Percentiles rank a stretch among this genome's conserved stretches.
Conservation (phyloP, 2,888 invertebrate genomes). For the Chalcis sispes region DNA sequence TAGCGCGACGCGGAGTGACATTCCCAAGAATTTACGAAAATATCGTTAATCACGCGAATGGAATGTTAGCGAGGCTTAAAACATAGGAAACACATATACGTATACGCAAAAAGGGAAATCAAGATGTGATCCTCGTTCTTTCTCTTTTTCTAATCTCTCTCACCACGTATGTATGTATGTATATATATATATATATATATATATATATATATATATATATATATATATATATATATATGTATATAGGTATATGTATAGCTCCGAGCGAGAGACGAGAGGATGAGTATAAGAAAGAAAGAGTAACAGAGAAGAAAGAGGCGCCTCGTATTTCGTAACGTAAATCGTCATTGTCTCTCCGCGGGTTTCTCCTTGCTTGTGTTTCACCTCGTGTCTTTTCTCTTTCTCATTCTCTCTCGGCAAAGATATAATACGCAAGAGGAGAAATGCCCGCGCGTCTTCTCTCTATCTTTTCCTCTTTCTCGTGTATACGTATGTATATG, state of each 20-base stretch:
- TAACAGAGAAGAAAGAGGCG: slow-evolving; percentile 49
- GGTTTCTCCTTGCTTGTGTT: slow-evolving; percentile 30
- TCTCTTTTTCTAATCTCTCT: slow-evolving; percentile 34
- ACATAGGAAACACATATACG: too few relatives aligned
- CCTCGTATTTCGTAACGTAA: slow-evolving; percentile 58
- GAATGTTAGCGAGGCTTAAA: slow-evolving; percentile 43
- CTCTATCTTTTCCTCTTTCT: too few relatives aligned
- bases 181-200: neutral
- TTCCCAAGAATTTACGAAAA: slow-evolving; percentile 37
- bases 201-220: neutral
- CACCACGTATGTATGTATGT: neutral
- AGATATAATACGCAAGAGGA: slow-evolving; percentile 31
- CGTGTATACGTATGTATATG: neutral
- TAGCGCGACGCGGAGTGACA: slow-evolving; percentile 10
- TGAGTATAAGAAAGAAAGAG: slow-evolving; percentile 34
- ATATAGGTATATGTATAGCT: too few relatives aligned
- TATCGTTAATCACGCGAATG: slow-evolving; percentile 44
- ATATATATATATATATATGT: neutral
- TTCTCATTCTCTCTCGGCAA: slow-evolving; percentile 15
- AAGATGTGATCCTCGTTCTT: slow-evolving; percentile 32
- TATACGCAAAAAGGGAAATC: slow-evolving; percentile 23
- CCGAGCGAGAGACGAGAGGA: slow-evolving; percentile 14
- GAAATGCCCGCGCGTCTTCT: slow-evolving; percentile 4
- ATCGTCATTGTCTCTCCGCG: slow-evolving; percentile 59
- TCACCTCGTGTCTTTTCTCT: neutral